Evolutionary conservation across 2,113 vertebrate species (phyloP), one percentile per base, ranked within the genome.

Genomic region (Melanotaenia duboulayi): DNA sequence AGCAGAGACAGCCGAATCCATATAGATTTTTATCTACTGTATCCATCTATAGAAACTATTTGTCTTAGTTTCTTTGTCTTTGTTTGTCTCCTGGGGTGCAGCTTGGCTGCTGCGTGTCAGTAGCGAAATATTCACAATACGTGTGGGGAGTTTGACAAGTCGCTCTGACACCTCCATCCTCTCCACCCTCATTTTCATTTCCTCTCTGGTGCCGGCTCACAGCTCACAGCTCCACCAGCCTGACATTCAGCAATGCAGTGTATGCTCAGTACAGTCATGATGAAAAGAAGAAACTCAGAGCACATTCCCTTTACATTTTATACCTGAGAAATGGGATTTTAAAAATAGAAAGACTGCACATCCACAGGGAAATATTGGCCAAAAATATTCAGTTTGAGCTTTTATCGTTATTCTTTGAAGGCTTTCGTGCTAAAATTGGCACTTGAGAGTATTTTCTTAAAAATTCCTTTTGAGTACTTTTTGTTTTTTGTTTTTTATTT

Each of bases 41-140:
- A 24, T 62, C 44, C 11, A 52, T 60, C 35, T 55, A 39, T 35
- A 50, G 9, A 42, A 25, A 65, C 71, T 78, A 35, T 83, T 59
- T 78, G 20, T 75, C 39, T 69, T 44, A 37, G 40, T 65, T 61
- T 79, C 61, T 68, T 64, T 66, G 56, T 66, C 54, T 76, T 35
- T 56, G 64, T 74, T 50, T 73, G 49, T 84, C 65, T 85, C 73
- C 17, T 16, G 59, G 44, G 63, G 22, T 68, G 37, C 58, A 63
- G 72, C 54, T 61, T 52, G 62, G 69, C 58, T 71, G 74, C 74
- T 72, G 76, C 48, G 78, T 86, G 80, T 85, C 75, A 51, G 65
- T 20, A 19, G 69, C 84, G 71, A 89, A 89, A 90, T 87, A 90
- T 90, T 89, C 83, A 89, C 69, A 7, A 58, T 78, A 65, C 37